Percentiles rank a stretch among this genome's conserved stretches.
These are phyloP conservation scores for Scelioninae gen. 2 DNA, from an alignment of 2,888 invertebrate genomes.

Conservation along the genomic window DNA sequence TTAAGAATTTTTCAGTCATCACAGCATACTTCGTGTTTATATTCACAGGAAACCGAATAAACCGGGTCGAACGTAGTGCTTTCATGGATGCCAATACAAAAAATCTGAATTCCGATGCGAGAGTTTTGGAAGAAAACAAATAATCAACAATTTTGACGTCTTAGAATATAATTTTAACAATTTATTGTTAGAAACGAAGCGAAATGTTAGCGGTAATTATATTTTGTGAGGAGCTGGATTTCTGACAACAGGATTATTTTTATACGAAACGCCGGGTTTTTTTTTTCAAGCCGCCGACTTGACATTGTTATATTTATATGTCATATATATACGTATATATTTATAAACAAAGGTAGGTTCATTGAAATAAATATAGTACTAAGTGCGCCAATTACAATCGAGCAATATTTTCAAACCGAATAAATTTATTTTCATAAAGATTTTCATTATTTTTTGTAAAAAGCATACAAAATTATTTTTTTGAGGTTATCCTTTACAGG, in stretches of 20 bases:
- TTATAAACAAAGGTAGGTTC: constrained; percentile 18
- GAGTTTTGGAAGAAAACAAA: background rate
- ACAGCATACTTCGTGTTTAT: too few relatives aligned
- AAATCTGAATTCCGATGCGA: background rate
- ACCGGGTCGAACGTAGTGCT: too few relatives aligned
- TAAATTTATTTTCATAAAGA: too few relatives aligned
- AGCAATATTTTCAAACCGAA: background rate
- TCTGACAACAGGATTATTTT: background rate
- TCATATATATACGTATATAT: constrained; percentile 9
- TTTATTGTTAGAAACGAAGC: background rate
- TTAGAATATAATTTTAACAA: background rate
- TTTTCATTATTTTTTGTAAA: background rate
- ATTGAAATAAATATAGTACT: constrained; percentile 12
- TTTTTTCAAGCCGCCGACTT: background rate
- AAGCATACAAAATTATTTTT: background rate
- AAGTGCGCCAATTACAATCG: background rate
- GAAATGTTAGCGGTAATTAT: background rate
- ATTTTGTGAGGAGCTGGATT: background rate
- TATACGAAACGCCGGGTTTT: background rate
- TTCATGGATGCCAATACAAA: too few relatives aligned
- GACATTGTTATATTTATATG: constrained; percentile 9
- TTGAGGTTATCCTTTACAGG: too few relatives aligned
- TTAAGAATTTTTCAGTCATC: too few relatives aligned
- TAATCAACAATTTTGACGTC: background rate
- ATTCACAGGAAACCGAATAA: too few relatives aligned